Evolutionary conservation across 2,113 vertebrate genomes (phyloP), one percentile per base, ranked within the genome.

Genomic region (Nerophis lumbriciformis): DNA sequence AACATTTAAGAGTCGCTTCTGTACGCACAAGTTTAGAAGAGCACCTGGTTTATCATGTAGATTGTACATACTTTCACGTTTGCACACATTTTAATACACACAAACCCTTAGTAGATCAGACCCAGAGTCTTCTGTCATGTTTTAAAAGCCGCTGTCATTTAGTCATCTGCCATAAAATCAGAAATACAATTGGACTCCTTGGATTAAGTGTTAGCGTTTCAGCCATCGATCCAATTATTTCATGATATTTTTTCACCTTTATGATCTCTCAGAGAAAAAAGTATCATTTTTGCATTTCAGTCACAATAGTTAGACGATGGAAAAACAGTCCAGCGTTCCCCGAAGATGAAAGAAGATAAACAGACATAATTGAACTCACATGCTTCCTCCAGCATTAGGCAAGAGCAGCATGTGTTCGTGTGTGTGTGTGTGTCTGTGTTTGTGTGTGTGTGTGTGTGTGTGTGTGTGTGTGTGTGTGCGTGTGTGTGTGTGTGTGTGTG

Each of bases 301-400:
- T 68, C 48, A 50, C 38, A 50, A 28, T 42, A 35, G 64, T 65
- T 71, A 3, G 8, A 55, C 50, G 16, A 38, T 45, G 63, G 45
- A 62, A 51, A 61, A 78, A 65, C 37, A 45, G 38, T 50, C 16
- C 15, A 53, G 62, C 39, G 53, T 66, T 61, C 48, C 65, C 42
- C 36, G 8, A 64, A 70, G 55, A 74, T n/a, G 57, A 70, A 67
- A 75, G 48, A 67, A 63, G 57, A 75, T 38, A 65, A 64, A 59
- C 56, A 69, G 66, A 63, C 55, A 72, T 82, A 77, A 82, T 82
- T 75, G 61, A 79, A 75, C 77, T 83, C 79, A 71, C 69, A 74
- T 83, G 81, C 68, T 77, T 52, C 61, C 65, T 50, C 53, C 36
- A 82, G 69, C 75, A 66, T 21, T 21, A 68, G 13, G 55, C 69